Percentiles rank a stretch among this genome's conserved stretches.
phyloP scores from a whole-genome alignment of 2,113 vertebrate species.

The Apodemus sylvaticus region DNA sequence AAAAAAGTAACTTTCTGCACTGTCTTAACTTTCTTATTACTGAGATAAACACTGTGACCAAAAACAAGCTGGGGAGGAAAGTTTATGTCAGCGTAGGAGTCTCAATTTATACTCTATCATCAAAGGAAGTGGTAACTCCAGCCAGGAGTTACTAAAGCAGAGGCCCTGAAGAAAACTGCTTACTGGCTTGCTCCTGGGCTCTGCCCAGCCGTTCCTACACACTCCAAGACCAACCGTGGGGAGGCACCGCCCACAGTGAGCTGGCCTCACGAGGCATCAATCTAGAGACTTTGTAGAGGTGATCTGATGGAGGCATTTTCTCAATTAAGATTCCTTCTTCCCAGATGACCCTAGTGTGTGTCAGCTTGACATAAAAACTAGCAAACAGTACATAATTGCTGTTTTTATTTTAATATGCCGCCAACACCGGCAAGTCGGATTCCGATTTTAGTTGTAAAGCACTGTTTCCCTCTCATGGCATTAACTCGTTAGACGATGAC shows the following conservation, averaged over 20 bases:
- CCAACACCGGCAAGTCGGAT: background rate
- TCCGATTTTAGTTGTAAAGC: constrained; percentile 46
- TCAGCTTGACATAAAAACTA: background rate
- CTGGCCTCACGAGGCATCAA: background rate
- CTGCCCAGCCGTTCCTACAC: background rate
- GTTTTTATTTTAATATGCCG: constrained; percentile 9
- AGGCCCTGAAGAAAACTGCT: background rate
- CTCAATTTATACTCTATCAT: background rate
- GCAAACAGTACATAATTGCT: constrained; percentile 8
- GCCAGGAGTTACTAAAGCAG: background rate
- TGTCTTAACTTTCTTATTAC: background rate
- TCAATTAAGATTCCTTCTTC: background rate
- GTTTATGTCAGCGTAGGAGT: background rate
- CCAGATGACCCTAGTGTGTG: background rate
- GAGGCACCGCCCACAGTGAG: background rate
- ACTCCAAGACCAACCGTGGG: too few relatives aligned
- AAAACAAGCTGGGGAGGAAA: background rate
- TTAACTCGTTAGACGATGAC: background rate
- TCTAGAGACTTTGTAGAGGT: background rate
- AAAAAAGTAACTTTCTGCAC: background rate
- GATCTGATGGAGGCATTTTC: background rate
- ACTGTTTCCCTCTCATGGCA: constrained; percentile 32
- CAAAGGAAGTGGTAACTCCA: background rate
- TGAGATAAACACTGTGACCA: background rate
- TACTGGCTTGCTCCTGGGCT: background rate